Conservation (phyloP, 37 sponge, comb jelly and placozoan species). For the Axinella damicornis region DNA sequence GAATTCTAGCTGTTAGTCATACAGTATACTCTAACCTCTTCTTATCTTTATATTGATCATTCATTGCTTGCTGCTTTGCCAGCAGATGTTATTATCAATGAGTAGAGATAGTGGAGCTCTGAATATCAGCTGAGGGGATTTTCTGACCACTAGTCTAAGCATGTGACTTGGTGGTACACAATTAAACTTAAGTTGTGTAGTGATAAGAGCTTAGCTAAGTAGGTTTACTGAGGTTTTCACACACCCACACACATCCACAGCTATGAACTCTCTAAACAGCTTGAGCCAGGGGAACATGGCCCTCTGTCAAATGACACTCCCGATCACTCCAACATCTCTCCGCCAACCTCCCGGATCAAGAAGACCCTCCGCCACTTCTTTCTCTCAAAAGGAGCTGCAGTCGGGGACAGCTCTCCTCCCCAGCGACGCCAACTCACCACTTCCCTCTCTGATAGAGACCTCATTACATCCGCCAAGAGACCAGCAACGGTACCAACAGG, state of each 20-base stretch:
- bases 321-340: background rate
- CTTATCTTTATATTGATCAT: no score
- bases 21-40: no score
- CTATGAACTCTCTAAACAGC: constrained; percentile 37
- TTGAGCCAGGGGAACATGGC: constrained; percentile 34
- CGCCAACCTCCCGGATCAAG: background rate
- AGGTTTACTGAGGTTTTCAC: no score
- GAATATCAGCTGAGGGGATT: no score
- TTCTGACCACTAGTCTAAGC: no score
- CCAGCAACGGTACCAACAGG: background rate
- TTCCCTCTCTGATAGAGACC: constrained; percentile 10
- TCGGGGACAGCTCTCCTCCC: constrained; percentile 1
- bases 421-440: background rate
- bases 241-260: constrained; percentile 7
- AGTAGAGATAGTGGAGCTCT: no score
- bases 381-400: background rate
- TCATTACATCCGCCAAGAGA: background rate
- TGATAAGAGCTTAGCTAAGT: no score
- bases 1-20: no score
- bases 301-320: background rate
- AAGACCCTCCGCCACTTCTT: background rate
- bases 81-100: no score
- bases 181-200: no score
- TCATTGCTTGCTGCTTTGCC: no score
- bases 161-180: no score